Evolutionary conservation across 2,888 invertebrate genomes (phyloP).

Genomic region (Patella depressa): DNA sequence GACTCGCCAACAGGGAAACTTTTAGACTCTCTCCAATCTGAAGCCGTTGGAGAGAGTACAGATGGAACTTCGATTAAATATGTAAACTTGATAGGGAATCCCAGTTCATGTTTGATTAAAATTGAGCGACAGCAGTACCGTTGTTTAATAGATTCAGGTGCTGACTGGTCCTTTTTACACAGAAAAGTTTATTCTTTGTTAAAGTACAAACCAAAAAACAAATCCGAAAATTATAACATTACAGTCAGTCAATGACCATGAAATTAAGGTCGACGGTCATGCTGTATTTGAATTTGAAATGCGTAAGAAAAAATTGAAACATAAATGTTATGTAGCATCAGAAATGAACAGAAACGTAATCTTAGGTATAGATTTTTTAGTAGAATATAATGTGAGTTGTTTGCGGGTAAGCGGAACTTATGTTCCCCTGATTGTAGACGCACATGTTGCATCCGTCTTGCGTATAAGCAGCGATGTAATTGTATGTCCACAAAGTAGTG

Average conservation of each 20-base stretch:
- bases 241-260: no score
- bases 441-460: neutral
- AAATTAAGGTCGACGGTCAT: no score
- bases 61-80: neutral
- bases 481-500: neutral
- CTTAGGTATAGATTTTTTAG: neutral
- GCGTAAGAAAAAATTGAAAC: neutral
- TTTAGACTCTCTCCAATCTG: neutral
- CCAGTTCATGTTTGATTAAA: neutral
- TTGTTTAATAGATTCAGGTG: constrained; percentile 1
- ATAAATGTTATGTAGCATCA: neutral
- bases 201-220: neutral
- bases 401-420: neutral
- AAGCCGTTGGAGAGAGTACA: neutral
- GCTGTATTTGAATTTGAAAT: neutral
- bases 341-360: neutral
- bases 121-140: neutral
- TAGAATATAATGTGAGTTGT: neutral
- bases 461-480: neutral
- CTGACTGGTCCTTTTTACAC: neutral
- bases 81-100: neutral
- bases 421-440: neutral
- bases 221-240: neutral
- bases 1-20: neutral
- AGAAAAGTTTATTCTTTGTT: neutral